Percentiles rank a stretch among this genome's conserved stretches.
phyloP scores from a whole-genome alignment of 2,113 vertebrate species.

The Solenodon paradoxus region DNA sequence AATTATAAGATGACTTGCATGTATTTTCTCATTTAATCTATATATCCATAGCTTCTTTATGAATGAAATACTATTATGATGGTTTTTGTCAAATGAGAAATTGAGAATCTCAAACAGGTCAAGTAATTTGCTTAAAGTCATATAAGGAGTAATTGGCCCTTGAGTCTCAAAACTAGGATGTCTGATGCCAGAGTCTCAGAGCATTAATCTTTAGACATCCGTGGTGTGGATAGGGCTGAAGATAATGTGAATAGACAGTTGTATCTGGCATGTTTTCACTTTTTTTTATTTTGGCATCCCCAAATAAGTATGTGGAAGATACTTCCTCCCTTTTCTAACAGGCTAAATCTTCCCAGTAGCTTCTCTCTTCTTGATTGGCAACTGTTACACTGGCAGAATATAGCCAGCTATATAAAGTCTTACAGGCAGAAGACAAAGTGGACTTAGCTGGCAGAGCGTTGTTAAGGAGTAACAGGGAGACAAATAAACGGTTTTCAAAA shows the following conservation, averaged over 20 bases:
- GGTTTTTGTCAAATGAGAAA: constrained; percentile 26
- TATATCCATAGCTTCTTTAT: background rate
- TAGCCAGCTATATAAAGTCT: background rate
- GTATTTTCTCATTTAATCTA: background rate
- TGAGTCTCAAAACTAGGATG: background rate
- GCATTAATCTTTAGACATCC: background rate
- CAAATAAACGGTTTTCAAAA: background rate
- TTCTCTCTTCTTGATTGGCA: background rate
- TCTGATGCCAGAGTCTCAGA: background rate
- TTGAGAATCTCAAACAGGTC: background rate
- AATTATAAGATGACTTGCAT: background rate
- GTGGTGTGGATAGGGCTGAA: background rate
- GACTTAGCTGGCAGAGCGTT: background rate
- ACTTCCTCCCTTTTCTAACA: background rate
- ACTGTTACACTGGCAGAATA: background rate
- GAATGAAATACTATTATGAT: background rate
- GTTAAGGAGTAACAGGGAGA: background rate
- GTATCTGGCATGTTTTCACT: background rate
- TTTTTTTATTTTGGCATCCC: background rate
- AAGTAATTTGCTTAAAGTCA: background rate
- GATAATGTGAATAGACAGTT: background rate
- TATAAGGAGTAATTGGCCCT: background rate
- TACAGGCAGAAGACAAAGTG: background rate
- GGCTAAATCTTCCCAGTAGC: background rate
- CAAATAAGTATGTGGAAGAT: background rate